Percentiles rank a stretch among this genome's conserved stretches.
Conservation (phyloP, 2,797 vertebrate genomes). For the Eulemur albifrons region DNA sequence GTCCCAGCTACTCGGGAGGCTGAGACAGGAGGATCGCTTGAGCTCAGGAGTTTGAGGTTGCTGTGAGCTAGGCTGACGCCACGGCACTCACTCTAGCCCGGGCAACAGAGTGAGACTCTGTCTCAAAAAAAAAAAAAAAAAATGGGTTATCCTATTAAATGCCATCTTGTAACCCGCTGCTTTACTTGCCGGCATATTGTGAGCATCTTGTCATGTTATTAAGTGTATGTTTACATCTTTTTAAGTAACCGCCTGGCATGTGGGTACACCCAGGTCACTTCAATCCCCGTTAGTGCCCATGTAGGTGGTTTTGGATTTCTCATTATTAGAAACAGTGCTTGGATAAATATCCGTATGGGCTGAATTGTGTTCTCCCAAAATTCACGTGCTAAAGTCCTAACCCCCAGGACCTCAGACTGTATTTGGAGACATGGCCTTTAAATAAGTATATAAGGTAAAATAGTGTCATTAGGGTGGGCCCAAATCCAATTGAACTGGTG, state of each 20-base stretch:
- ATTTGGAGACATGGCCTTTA: not conserved
- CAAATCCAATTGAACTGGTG: not conserved
- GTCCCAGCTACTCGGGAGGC: no score
- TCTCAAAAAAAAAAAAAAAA: not conserved
- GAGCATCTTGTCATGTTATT: not conserved
- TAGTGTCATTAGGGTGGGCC: no score
- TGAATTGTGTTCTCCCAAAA: no score
- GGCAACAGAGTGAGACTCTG: no score
- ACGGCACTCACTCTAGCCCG: no score
- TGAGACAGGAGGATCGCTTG: no score
- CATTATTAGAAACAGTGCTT: not conserved
- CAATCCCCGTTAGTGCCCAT: rapidly evolving
- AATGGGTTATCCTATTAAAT: not conserved
- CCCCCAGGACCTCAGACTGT: rapidly evolving
- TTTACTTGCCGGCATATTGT: not conserved
- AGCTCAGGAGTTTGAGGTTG: no score
- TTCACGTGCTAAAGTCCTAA: not conserved
- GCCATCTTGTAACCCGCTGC: not conserved
- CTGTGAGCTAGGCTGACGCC: no score
- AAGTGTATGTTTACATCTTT: not conserved
- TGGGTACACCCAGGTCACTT: rapidly evolving
- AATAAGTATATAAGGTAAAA: not conserved
- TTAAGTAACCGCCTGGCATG: not conserved
- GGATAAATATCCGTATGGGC: not conserved
- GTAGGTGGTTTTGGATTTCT: rapidly evolving